Evolutionary conservation across 2,797 vertebrate genomes (phyloP), one percentile per base, ranked within the genome.

Genomic region (Psittacula derbiana): DNA sequence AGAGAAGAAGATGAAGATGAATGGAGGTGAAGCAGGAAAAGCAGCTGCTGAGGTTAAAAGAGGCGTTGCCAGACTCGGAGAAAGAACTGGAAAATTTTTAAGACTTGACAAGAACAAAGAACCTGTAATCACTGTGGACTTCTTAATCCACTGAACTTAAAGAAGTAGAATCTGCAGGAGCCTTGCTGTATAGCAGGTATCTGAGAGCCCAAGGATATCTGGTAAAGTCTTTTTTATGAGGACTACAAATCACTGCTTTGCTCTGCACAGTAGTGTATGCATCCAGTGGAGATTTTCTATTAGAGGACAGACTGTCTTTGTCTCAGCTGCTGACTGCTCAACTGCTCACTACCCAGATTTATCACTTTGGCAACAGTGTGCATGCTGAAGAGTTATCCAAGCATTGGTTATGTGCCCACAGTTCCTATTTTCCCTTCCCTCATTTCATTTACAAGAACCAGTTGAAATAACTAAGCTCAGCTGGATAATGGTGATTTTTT

Each of bases 221-320:
- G 9, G 11, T 86, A 33, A 91, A 76, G 44, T 64, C 49, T 74
- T 78, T 20, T 74, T 91, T 76, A 80, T 72, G 49, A 83, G 30
- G 24, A 44, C 65, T 86, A 43, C 79, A 92, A 88, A 71, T 83
- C 75, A 86, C 18, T 71, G 28, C 18, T 91, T 76, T 8, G 0
- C n/a, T 92, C 82, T 57, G 27, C 84, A 69, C 72, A 88, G 38
- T 64, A 31, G 33, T 58, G 10, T 43, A 49, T 31, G 30, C 36
- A 71, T 46, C 79, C 72, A 91, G 38, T 33, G 46, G 53, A 91
- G 75, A 2, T 96, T 83, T 94, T 78, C 38, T 92, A 7, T 67
- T 91, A 91, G 53, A 95, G 93, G 75, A 80, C 90, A 83, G 79
- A 47, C n/a, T 85, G 62, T 65, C 86, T 89, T 94, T 91, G 79